A percentile compares a stretch with the other conserved stretches of the same genome.
Evolutionary conservation across 1,140 invertebrate species (phyloP).

Genomic region (Caenorhabditis latens): DNA sequence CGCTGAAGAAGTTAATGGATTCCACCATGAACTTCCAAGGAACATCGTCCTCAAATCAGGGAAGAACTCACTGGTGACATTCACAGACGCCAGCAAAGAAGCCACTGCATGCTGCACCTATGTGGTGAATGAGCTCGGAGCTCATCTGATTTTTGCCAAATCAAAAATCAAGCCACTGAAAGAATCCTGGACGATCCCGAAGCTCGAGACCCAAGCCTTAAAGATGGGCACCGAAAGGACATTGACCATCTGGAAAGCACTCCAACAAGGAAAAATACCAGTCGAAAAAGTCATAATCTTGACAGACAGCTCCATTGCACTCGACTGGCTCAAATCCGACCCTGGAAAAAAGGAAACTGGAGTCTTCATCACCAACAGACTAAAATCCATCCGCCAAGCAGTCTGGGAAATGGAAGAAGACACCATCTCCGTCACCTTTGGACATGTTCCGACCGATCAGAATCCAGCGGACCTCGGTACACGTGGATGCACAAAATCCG

Average conservation of each 20-base stretch:
- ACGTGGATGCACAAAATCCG: neutral
- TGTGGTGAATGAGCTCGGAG: neutral
- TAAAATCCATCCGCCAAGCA: neutral
- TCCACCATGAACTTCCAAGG: neutral
- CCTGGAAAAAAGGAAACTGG: neutral
- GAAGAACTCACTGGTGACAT: neutral
- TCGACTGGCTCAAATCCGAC: neutral
- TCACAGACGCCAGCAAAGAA: neutral
- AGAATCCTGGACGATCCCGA: slow-evolving; percentile 53
- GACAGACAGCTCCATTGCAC: neutral
- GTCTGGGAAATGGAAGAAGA: neutral
- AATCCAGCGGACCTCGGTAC: slow-evolving; percentile 44
- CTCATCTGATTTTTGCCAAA: neutral
- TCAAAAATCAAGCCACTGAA: slow-evolving; percentile 21
- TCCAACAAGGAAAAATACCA: neutral
- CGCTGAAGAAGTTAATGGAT: neutral
- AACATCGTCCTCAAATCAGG: neutral
- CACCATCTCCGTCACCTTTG: neutral
- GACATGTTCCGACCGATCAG: neutral
- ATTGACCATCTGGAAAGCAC: neutral
- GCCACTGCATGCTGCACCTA: neutral
- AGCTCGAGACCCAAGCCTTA: neutral
- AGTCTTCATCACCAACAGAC: neutral
- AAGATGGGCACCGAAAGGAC: neutral
- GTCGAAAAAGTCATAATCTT: neutral